A percentile compares a stretch with the other conserved stretches of the same genome.
These are phyloP conservation scores for Phoronis australis DNA, from an alignment of 2,888 invertebrate species.

Conservation along the genomic window DNA sequence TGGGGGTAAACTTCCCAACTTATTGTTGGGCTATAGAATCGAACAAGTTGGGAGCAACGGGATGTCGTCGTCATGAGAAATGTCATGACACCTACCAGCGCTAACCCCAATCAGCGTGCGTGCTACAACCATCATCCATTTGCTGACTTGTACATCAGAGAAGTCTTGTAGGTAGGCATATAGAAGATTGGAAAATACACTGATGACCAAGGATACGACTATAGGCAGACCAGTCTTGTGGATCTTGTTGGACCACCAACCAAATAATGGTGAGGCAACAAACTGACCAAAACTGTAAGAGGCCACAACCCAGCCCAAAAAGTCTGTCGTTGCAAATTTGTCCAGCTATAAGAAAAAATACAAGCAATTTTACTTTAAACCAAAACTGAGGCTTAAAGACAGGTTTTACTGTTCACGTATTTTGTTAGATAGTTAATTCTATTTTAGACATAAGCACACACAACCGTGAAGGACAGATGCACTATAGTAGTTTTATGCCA, in stretches of 20 bases:
- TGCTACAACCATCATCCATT: constrained; percentile 27
- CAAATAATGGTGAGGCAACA: constrained; percentile 48
- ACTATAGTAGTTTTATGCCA: too few species aligned
- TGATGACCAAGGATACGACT: constrained; percentile 37
- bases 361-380: too few species aligned
- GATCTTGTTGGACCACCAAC: constrained; percentile 36
- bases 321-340: constrained; percentile 23
- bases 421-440: too few species aligned
- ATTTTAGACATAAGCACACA: too few species aligned
- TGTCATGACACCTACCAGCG: constrained; percentile 38
- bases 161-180: constrained; percentile 45
- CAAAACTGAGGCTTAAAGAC: too few species aligned
- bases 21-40: too few species aligned
- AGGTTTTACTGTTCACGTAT: too few species aligned
- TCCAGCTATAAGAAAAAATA: constrained; percentile 38
- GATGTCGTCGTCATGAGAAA: too few species aligned
- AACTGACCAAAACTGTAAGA: constrained; percentile 50
- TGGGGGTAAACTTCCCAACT: too few species aligned
- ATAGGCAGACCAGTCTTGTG: constrained; percentile 36
- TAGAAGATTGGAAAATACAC: constrained; percentile 44
- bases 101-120: constrained; percentile 48
- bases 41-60: too few species aligned
- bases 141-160: constrained; percentile 12
- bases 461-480: too few species aligned
- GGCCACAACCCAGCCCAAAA: constrained; percentile 50